Percentiles rank a stretch among this genome's conserved stretches.
Evolutionary conservation across 2,113 vertebrate species (phyloP).

Genomic region (Muntiacus reevesi): DNA sequence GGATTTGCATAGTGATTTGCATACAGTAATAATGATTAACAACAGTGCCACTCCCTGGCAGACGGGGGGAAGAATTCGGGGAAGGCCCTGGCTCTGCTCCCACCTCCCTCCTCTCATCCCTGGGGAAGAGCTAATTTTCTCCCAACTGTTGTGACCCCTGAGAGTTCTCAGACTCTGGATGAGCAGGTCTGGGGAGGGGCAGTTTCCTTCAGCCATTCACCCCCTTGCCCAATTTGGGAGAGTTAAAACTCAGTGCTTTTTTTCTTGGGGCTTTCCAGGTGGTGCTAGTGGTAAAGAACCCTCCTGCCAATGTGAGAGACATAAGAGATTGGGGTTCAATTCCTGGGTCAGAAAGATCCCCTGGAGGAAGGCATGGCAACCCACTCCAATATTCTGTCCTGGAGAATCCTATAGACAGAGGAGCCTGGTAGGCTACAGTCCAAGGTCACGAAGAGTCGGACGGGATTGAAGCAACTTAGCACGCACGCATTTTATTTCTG

Average conservation of each 20-base stretch:
- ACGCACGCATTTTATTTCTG: background rate
- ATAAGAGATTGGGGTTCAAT: background rate
- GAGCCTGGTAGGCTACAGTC: background rate
- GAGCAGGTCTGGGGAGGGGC: background rate
- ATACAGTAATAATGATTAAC: constrained; percentile 76
- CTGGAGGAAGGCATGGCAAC: background rate
- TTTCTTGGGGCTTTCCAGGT: background rate
- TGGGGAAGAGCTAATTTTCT: constrained; percentile 30
- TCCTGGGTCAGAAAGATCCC: background rate
- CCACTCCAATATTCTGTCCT: background rate
- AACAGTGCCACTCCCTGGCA: constrained; percentile 78
- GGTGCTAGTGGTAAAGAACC: background rate
- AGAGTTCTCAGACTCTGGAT: background rate
- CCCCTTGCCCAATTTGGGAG: background rate
- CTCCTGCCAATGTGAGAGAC: background rate
- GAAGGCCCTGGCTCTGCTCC: constrained; percentile 49
- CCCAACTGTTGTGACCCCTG: background rate
- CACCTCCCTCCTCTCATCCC: background rate
- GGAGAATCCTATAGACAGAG: background rate
- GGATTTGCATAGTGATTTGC: constrained; percentile 71
- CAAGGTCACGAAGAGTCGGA: background rate
- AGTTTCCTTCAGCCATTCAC: background rate
- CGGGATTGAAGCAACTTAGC: background rate
- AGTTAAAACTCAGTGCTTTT: background rate
- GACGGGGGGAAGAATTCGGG: constrained; percentile 66